phyloP scores from a whole-genome alignment of 1,140 invertebrate species.

The Orussus abietinus region DNA sequence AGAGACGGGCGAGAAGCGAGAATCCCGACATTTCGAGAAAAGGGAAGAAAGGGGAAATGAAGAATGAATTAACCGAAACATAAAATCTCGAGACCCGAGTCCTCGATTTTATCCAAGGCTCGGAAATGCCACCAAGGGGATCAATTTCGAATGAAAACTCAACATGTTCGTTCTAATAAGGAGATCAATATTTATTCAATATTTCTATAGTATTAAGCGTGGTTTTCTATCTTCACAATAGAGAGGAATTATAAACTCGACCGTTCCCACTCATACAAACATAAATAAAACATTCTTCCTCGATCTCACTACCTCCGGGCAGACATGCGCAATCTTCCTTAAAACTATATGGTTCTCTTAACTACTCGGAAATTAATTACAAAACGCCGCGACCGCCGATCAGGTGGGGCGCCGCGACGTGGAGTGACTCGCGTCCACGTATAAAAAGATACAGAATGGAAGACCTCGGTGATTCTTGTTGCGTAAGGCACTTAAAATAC shows the following conservation, averaged over 20 bases:
- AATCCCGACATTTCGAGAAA: too few species aligned
- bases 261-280: conserved; percentile 44
- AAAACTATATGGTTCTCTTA: too few species aligned
- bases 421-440: conserved; percentile 27
- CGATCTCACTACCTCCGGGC: conserved; percentile 21
- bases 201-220: conserved; percentile 51
- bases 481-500: conserved; percentile 53
- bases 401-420: conserved; percentile 19
- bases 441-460: conserved; percentile 48
- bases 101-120: neutral
- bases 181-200: conserved; percentile 54
- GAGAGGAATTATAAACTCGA: conserved; percentile 44
- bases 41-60: neutral
- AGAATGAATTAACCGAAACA: conserved; percentile 10
- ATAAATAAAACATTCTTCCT: conserved; percentile 45
- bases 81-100: conserved; percentile 12
- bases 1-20: too few species aligned
- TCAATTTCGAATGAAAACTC: neutral
- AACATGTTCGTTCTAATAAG: conserved; percentile 30
- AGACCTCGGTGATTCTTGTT: conserved; percentile 55
- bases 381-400: conserved; percentile 14
- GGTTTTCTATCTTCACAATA: conserved; percentile 47
- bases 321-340: conserved; percentile 23
- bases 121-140: too few species aligned
- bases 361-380: conserved; percentile 19